Evolutionary conservation across 2,888 invertebrate species (phyloP).

Genomic region (Busseola fusca): DNA sequence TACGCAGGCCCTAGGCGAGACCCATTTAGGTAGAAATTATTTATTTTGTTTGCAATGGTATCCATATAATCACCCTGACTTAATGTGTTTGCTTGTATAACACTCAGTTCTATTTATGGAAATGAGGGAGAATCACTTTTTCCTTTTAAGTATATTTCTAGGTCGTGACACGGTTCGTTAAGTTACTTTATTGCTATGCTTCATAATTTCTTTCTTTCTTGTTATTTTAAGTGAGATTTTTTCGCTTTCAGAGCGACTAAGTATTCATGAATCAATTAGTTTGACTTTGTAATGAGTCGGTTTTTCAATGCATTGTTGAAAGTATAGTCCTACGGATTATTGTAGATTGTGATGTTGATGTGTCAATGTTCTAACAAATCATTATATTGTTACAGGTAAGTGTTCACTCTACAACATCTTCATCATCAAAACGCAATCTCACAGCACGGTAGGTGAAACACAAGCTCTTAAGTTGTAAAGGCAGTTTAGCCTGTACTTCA

Average conservation of each 20-base stretch:
- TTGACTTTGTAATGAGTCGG: neutral
- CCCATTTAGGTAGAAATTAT: conserved; percentile 36
- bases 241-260: neutral
- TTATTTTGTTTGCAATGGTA: conserved; percentile 47
- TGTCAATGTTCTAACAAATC: conserved; percentile 6
- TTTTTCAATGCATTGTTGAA: neutral
- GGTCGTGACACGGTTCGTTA: conserved; percentile 46
- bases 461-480: conserved; percentile 17
- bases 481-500: conserved; percentile 45
- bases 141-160: conserved; percentile 30
- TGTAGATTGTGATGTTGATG: neutral
- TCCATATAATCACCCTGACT: conserved; percentile 34
- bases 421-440: conserved; percentile 23
- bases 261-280: conserved; percentile 12
- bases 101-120: conserved; percentile 51
- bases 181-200: conserved; percentile 46
- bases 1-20: conserved; percentile 18
- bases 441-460: conserved; percentile 40
- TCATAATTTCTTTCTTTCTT: conserved; percentile 28
- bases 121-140: conserved; percentile 36
- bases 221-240: conserved; percentile 12
- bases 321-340: neutral
- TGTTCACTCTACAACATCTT: conserved; percentile 15
- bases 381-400: conserved; percentile 61
- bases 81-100: conserved; percentile 48